These are phyloP conservation scores for Paraescarpia echinospica DNA, from an alignment of 1,140 invertebrate species.

Conservation along the genomic window DNA sequence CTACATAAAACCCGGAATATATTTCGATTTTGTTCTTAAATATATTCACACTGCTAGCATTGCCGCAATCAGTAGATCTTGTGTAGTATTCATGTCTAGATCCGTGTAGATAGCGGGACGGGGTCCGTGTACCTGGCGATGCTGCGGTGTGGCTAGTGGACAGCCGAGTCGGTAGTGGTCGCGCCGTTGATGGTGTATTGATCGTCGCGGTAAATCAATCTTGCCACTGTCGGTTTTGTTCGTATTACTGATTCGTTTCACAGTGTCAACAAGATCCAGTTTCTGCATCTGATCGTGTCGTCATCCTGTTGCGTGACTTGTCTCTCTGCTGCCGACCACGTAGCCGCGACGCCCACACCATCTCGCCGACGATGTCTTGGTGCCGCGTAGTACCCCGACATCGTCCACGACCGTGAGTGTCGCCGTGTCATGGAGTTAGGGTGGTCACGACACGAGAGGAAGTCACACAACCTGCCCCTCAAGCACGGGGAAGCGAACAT, in stretches of 20 bases:
- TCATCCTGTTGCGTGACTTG: not conserved
- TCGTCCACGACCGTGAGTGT: not conserved
- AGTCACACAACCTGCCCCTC: not conserved
- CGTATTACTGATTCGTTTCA: not conserved
- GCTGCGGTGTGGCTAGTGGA: not conserved
- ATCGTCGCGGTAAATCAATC: not conserved
- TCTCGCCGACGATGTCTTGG: not conserved
- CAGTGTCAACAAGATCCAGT: not conserved
- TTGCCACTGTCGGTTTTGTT: not conserved
- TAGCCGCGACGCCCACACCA: no score
- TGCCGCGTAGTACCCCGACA: not conserved
- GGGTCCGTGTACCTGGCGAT: not conserved
- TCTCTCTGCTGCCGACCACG: not conserved
- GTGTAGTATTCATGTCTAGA: no score
- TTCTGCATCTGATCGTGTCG: not conserved
- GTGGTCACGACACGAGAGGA: not conserved
- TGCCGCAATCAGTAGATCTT: no score
- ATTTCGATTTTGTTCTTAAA: no score
- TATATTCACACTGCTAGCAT: no score
- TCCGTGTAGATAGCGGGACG: not conserved
- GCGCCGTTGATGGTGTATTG: not conserved
- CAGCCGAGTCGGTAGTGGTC: no score
- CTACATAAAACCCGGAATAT: no score
- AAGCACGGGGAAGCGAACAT: not conserved
- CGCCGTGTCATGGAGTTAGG: not conserved